Percentiles rank a stretch among this genome's conserved stretches.
Conservation (phyloP, 2,797 vertebrate genomes). For the Pangasius djambal region DNA sequence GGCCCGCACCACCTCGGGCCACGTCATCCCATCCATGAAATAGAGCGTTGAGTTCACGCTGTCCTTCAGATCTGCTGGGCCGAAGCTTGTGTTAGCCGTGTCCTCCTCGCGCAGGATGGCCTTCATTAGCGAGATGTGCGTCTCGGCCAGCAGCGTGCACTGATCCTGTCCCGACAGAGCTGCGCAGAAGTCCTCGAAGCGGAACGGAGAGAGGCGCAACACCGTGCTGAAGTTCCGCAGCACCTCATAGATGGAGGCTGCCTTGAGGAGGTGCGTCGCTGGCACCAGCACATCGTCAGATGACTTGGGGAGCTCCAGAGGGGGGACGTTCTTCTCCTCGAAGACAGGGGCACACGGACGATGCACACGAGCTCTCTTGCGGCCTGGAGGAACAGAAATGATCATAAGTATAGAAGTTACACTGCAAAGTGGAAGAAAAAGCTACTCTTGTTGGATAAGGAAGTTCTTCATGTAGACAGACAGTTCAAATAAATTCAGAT, state of each 20-base stretch:
- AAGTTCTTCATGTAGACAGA: neutral
- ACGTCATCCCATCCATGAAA: slow-evolving; percentile 97
- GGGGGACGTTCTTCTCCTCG: slow-evolving; percentile 90
- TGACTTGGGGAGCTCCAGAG: slow-evolving; percentile 90
- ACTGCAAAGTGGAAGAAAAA: neutral
- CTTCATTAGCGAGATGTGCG: slow-evolving; percentile 91
- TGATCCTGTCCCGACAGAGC: slow-evolving; percentile 93
- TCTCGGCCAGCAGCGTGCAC: slow-evolving; percentile 95
- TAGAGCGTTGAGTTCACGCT: slow-evolving; percentile 96
- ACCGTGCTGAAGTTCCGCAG: slow-evolving; percentile 94
- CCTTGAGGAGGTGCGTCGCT: slow-evolving; percentile 89
- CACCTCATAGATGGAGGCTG: slow-evolving; percentile 92
- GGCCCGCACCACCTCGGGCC: slow-evolving; percentile 93
- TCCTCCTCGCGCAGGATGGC: slow-evolving; percentile 97
- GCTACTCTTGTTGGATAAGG: neutral
- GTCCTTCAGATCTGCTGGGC: slow-evolving; percentile 95
- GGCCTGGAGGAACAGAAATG: slow-evolving; percentile 73
- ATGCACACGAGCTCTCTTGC: slow-evolving; percentile 81
- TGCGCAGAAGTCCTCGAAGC: slow-evolving; percentile 96
- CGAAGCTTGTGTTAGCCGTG: slow-evolving; percentile 95
- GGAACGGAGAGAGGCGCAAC: slow-evolving; percentile 92
- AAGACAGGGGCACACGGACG: slow-evolving; percentile 86
- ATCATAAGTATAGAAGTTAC: neutral
- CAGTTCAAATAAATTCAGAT: neutral
- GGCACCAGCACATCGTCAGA: slow-evolving; percentile 94